Evolutionary conservation across 1,140 invertebrate genomes (phyloP), one percentile per base, ranked within the genome.

Genomic region (Tetragnatha versicolor): DNA sequence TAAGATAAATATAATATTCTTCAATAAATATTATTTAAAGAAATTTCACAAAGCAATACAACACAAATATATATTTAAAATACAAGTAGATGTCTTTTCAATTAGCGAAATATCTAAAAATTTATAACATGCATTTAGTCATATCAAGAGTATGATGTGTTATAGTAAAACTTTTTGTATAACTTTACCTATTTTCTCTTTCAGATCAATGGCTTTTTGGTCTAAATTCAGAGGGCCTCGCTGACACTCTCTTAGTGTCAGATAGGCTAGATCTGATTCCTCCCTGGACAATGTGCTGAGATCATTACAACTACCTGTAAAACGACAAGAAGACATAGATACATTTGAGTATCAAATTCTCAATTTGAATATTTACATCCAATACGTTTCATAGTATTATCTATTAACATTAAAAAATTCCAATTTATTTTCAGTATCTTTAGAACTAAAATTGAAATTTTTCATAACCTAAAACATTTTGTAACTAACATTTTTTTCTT

Each of bases 171-270:
- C 1, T 6, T 5, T 47, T 47, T 0, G 22, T 6, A 6, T 17
- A 12, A 4, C 10, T 47, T 20, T 68, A 80, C 84, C 84, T 51
- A 85, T 81, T 79, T 82, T 79, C 55, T 83, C 80, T 47, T 83
- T 79, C 17, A 85, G 68, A n/a, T 77, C 80, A 14, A 87, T 82
- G 55, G 86, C 84, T 17, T 82, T 80, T 55, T 80, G 79, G 58
- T 83, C 79, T 4, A 87, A 82, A 61, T 84, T 84, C 37, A 84
- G 82, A 33, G 82, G 82, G 22, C 81, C 78, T 69, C 81, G 66
- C 47, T 80, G 39, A 73, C 80, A 81, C 45, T 73, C 66, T 42
- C 58, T 53, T 20, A 83, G 58, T 10, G 82, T 81, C n/a, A 81
- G 76, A 63, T 82, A 81, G 49, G 81, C 80, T 39, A 82, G 60